These are phyloP conservation scores for Drosophila littoralis DNA, from an alignment of 1,140 invertebrate species.

Conservation along the genomic window DNA sequence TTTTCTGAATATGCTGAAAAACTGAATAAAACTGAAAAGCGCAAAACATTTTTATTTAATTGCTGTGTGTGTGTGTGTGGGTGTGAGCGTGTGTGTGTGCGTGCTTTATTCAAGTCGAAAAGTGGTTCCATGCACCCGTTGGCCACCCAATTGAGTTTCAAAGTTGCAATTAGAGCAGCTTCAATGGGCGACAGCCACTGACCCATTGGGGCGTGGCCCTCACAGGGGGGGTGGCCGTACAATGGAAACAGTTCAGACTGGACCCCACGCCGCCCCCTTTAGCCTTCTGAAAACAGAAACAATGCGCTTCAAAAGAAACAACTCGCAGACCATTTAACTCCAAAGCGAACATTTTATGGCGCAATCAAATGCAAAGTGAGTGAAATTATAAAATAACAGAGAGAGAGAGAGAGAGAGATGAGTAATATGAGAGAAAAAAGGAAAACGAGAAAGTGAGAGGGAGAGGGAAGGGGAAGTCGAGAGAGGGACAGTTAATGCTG, in stretches of 20 bases:
- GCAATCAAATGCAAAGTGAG: constrained; percentile 24
- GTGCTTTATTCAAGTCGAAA: constrained; percentile 12
- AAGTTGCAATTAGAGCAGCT: constrained; percentile 80
- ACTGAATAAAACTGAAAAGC: constrained; percentile 47
- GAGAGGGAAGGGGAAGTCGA: background rate
- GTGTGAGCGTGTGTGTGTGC: constrained; percentile 47
- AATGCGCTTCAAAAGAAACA: constrained; percentile 77
- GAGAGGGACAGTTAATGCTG: background rate
- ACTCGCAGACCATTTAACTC: constrained; percentile 72
- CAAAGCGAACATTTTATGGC: constrained; percentile 35
- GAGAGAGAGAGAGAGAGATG: too few species aligned
- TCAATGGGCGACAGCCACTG: constrained; percentile 55
- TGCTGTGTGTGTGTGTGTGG: constrained; percentile 46
- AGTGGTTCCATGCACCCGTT: constrained; percentile 23
- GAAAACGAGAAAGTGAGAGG: background rate
- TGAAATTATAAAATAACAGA: constrained; percentile 3
- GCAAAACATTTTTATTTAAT: constrained; percentile 79
- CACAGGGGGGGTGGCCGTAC: constrained; percentile 13
- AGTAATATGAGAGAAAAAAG: background rate
- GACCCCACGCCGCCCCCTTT: background rate
- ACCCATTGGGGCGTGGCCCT: constrained; percentile 39
- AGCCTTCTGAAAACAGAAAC: constrained; percentile 45
- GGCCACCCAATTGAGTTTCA: constrained; percentile 75
- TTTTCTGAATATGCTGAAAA: constrained; percentile 25
- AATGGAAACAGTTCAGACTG: constrained; percentile 76